Base-by-base conservation (phyloP, 2,797 vertebrate genomes). In the Xiphophorus birchmanni region DNA sequence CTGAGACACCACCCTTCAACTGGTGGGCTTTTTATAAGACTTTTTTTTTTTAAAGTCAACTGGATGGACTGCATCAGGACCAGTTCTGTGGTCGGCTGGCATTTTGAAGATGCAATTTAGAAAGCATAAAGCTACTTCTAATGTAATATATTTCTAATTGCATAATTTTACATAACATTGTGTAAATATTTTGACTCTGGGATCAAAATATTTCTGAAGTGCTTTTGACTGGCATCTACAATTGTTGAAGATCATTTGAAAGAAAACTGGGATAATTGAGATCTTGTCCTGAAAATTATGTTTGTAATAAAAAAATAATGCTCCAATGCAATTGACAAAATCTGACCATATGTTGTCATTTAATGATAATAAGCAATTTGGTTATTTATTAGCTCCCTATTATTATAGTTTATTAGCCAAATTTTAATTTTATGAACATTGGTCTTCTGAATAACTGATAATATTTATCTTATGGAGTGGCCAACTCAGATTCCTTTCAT, bases 1-100 rank as follows among this genome's bases (percentile, higher is more conserved):
- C 29, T 63, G 26, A 65, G 67, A 73, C 48, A 75, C 60, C 42
- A 73, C 37, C 35, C 13, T 72, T n/a, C 40, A 40, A 72, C 47
- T 65, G 75, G 15, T 42, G 37, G 11, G 35, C 32, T 40, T 73
- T 85, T 84, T n/a, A 80, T 10, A 69, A 56, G 74, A 81, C 79
- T 42, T 42, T 69, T 37, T 65, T 23, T 26, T 48, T 56, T 56
- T 37, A 42, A 5, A 69, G 21, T 23, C 65, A 40, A 23, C 37
- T 56, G 74, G 67, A 78, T 72, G 17, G 40, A 80, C 56, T 80
- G 56, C 26, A 45, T 47, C 23, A 76, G 40, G 44, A 10, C 63
- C 58, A 52, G 54, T 44, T 40, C 21, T 2, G 12, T 13, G 21
- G 65, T 42, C 37, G 2, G 21, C 37, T 69, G 37, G 21, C 10